phyloP scores from a whole-genome alignment of 2,797 vertebrate genomes.

The Tapera naevia region DNA sequence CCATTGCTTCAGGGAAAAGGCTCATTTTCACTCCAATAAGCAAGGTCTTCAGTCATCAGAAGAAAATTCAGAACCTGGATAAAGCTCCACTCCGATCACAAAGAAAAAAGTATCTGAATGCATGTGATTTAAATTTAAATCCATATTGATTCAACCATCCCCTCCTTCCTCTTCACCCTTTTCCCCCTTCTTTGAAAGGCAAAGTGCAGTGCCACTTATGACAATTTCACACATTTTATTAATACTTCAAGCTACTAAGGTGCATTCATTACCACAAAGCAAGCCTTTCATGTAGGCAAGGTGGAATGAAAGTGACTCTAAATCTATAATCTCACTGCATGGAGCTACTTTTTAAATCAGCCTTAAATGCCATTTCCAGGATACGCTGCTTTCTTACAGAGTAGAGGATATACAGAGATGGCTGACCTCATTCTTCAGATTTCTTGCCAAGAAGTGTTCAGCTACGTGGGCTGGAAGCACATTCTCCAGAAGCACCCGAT shows the following conservation, averaged over 20 bases:
- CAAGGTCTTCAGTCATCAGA: neutral
- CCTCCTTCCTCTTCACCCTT: neutral
- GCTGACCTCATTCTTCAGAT: conserved; percentile 95
- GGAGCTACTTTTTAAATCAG: neutral
- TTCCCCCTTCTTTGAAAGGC: neutral
- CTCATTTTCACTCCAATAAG: neutral
- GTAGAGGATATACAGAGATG: neutral
- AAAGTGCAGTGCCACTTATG: neutral
- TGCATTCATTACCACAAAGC: neutral
- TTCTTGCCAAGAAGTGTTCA: conserved; percentile 94
- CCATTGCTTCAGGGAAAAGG: neutral
- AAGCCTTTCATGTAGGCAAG: neutral
- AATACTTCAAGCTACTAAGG: neutral
- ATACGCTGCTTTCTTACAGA: neutral
- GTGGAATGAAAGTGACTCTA: neutral
- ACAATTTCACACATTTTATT: neutral
- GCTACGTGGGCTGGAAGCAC: conserved; percentile 95
- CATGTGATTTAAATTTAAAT: neutral
- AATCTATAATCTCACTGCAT: neutral
- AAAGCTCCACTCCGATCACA: neutral
- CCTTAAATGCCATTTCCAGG: neutral
- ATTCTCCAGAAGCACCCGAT: conserved; percentile 95
- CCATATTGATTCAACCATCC: neutral
- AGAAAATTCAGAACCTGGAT: neutral
- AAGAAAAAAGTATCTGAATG: neutral